Evolutionary conservation across 2,888 invertebrate genomes (phyloP).

Genomic region (Drosophila mettleri): DNA sequence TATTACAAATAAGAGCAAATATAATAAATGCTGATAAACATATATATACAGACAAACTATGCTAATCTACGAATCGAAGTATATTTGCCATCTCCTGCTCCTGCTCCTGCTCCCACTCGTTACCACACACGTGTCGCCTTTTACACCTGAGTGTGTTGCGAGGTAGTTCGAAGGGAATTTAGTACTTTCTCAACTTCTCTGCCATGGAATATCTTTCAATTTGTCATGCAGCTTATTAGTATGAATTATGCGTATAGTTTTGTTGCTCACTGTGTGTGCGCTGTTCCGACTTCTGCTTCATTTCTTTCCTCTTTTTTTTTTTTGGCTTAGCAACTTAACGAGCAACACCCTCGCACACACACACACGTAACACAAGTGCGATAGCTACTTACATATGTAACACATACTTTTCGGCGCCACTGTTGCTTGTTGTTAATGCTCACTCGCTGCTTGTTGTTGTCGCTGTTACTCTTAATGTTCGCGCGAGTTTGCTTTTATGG

Average conservation of each 20-base stretch:
- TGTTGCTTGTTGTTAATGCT: constrained; percentile 37
- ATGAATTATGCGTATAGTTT: constrained; percentile 22
- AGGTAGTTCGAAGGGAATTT: neutral
- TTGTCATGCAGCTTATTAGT: constrained; percentile 24
- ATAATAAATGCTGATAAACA: neutral
- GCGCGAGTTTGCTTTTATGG: constrained; percentile 66
- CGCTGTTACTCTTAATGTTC: constrained; percentile 50
- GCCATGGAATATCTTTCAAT: neutral
- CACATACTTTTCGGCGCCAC: constrained; percentile 45
- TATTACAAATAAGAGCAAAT: neutral
- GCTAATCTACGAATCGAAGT: too few species aligned
- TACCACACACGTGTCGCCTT: too few species aligned
- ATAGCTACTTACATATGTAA: constrained; percentile 27
- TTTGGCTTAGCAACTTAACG: constrained; percentile 8
- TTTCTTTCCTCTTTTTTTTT: too few species aligned
- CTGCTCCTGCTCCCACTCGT: too few species aligned
- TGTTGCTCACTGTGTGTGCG: constrained; percentile 25
- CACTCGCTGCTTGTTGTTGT: constrained; percentile 11
- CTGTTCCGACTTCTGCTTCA: neutral
- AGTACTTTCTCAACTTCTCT: neutral
- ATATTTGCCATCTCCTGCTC: too few species aligned
- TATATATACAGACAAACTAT: too few species aligned
- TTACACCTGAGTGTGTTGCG: too few species aligned
- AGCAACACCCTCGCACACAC: constrained; percentile 6
- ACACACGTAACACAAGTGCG: constrained; percentile 7